A percentile compares a stretch with the other conserved stretches of the same genome.
Evolutionary conservation across 2,797 vertebrate species (phyloP).

Genomic region (Pseudochirops corinnae): DNA sequence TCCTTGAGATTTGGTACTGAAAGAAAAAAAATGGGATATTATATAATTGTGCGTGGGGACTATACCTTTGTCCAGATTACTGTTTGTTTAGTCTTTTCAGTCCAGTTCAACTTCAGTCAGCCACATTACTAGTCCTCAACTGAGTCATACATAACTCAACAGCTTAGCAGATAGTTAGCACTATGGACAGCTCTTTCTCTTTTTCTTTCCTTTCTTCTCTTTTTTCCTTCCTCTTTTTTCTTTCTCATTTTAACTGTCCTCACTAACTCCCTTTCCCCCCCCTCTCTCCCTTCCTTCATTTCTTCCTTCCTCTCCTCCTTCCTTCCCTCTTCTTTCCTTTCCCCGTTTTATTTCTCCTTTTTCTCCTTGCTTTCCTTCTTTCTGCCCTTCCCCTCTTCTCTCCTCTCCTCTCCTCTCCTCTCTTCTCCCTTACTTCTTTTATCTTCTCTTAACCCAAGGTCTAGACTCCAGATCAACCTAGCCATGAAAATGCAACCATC

Average conservation of each 20-base stretch:
- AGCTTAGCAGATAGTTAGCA: slow-evolving; percentile 55
- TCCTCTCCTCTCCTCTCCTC: too few relatives aligned
- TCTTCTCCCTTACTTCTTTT: neutral
- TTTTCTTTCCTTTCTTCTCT: neutral
- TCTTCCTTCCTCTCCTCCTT: too few relatives aligned
- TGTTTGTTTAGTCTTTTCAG: neutral
- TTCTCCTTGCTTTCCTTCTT: too few relatives aligned
- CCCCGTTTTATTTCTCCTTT: neutral
- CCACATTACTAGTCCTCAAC: neutral
- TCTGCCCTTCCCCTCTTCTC: accelerated
- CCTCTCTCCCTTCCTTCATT: neutral
- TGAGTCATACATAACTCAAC: neutral
- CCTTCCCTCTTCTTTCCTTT: too few relatives aligned
- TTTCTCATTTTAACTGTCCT: too few relatives aligned
- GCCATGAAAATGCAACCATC: neutral
- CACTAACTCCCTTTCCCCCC: too few relatives aligned
- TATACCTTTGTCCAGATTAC: neutral
- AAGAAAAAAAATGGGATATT: neutral
- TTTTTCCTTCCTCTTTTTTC: too few relatives aligned
- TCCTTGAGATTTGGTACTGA: slow-evolving; percentile 63
- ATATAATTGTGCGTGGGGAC: neutral
- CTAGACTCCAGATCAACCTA: accelerated
- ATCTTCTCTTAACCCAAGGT: accelerated
- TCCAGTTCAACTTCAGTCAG: neutral
- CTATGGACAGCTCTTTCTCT: slow-evolving; percentile 31